phyloP scores from a whole-genome alignment of 2,113 vertebrate species.

The Microcebus lehilahytsara region DNA sequence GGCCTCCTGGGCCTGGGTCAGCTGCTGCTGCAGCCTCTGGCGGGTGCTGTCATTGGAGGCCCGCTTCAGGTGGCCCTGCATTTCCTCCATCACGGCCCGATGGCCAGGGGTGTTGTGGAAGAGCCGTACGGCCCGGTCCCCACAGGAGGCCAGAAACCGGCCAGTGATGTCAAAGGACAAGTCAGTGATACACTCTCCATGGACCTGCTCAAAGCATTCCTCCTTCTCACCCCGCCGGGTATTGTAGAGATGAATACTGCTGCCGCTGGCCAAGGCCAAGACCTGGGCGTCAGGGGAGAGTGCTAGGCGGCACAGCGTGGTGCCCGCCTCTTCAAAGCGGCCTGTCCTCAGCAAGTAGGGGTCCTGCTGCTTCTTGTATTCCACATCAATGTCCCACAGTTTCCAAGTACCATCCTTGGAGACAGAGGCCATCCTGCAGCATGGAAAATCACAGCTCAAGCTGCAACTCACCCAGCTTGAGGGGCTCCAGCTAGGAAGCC shows the following conservation, averaged over 20 bases:
- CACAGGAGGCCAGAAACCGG: slow-evolving; percentile 90
- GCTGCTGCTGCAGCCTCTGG: slow-evolving; percentile 93
- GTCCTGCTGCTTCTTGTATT: slow-evolving; percentile 97
- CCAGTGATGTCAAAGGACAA: slow-evolving; percentile 91
- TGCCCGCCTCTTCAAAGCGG: slow-evolving; percentile 78
- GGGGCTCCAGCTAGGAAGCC: not conserved
- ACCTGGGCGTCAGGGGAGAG: slow-evolving; percentile 91
- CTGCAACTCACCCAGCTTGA: fast-evolving
- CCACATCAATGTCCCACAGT: slow-evolving; percentile 96
- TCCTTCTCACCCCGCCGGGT: slow-evolving; percentile 87
- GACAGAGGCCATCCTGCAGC: slow-evolving; percentile 92
- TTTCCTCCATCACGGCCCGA: slow-evolving; percentile 90
- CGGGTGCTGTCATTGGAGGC: slow-evolving; percentile 88
- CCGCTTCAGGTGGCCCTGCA: slow-evolving; percentile 91
- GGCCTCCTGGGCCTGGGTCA: slow-evolving; percentile 86
- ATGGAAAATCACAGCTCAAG: not conserved
- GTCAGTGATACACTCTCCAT: slow-evolving; percentile 84
- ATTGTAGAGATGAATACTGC: slow-evolving; percentile 87
- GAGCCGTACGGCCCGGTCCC: slow-evolving; percentile 90
- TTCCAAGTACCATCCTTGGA: slow-evolving; percentile 98
- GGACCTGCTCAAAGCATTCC: slow-evolving; percentile 87
- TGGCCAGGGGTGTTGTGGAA: slow-evolving; percentile 94
- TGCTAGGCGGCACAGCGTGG: slow-evolving; percentile 84
- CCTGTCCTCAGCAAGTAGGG: slow-evolving; percentile 92
- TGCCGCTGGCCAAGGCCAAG: slow-evolving; percentile 87